A percentile compares a stretch with the other conserved stretches of the same genome.
Evolutionary conservation across 2,113 vertebrate species (phyloP).

Genomic region (Tachysurus vachellii): DNA sequence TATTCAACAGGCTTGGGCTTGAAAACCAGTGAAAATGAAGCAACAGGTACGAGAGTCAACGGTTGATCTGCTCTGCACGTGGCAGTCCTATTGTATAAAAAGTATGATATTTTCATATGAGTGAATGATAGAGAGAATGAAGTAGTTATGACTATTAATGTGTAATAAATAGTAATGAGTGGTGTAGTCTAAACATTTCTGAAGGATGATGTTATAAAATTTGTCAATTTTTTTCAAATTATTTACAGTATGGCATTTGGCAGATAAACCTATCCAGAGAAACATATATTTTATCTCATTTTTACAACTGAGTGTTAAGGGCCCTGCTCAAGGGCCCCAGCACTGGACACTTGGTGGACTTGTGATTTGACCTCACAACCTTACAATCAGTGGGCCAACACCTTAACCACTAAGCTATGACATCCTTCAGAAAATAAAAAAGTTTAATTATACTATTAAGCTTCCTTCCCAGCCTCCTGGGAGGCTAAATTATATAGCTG

Average conservation of each 20-base stretch:
- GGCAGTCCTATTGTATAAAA: slow-evolving; percentile 20
- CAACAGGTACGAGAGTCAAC: background rate
- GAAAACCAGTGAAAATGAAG: slow-evolving; percentile 22
- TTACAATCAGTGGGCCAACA: too few species aligned
- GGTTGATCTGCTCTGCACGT: background rate
- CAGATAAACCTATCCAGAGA: background rate
- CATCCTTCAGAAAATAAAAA: background rate
- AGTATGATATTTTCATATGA: slow-evolving; percentile 6
- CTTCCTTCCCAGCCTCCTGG: background rate
- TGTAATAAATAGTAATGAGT: background rate
- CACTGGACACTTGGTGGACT: too few species aligned
- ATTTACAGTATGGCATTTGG: background rate
- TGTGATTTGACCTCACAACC: too few species aligned
- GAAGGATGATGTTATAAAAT: background rate
- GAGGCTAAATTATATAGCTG: background rate
- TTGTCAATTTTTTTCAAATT: background rate
- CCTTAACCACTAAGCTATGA: too few species aligned
- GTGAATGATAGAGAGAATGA: slow-evolving; percentile 23
- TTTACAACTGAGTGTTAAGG: too few species aligned
- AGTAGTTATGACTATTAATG: background rate
- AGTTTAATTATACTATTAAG: background rate
- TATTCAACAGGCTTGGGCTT: slow-evolving; percentile 36
- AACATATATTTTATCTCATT: too few species aligned
- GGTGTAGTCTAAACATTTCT: background rate
- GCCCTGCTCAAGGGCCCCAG: too few species aligned